A percentile compares a stretch with the other conserved stretches of the same genome.
Conservation (phyloP, 2,113 vertebrate genomes). For the Motacilla alba region DNA sequence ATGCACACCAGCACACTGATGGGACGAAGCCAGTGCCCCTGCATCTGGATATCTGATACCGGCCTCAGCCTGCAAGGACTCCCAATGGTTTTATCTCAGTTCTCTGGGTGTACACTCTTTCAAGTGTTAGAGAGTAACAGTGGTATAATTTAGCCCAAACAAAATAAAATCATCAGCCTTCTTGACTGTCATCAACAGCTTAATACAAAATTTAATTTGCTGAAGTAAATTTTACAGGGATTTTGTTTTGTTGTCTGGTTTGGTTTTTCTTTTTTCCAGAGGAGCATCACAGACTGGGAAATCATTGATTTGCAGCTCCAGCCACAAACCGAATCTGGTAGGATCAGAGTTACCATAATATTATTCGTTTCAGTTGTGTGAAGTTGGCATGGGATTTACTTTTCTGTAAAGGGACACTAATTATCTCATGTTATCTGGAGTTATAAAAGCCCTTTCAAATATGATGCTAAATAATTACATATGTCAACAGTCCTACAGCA, state of each 20-base stretch:
- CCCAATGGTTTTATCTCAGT: neutral
- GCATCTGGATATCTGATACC: neutral
- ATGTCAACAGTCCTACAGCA: neutral
- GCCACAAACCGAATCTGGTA: neutral
- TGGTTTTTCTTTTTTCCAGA: neutral
- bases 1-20: neutral
- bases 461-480: slow-evolving; percentile 4
- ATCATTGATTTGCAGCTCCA: neutral
- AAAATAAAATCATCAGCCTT: neutral
- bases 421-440: neutral
- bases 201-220: neutral
- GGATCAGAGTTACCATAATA: neutral
- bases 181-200: neutral
- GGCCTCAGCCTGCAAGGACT: neutral
- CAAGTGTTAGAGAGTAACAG: neutral
- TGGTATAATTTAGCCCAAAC: neutral
- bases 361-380: neutral
- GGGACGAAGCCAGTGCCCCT: neutral
- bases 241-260: neutral
- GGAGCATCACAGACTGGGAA: neutral
- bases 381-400: neutral
- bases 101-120: neutral
- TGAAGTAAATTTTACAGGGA: neutral
- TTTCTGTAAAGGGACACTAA: neutral
- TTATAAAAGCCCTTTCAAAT: slow-evolving; percentile 3